Percentiles rank a stretch among this genome's conserved stretches.
These are phyloP conservation scores for Leucoma salicis DNA, from an alignment of 2,888 invertebrate genomes.

Conservation along the genomic window DNA sequence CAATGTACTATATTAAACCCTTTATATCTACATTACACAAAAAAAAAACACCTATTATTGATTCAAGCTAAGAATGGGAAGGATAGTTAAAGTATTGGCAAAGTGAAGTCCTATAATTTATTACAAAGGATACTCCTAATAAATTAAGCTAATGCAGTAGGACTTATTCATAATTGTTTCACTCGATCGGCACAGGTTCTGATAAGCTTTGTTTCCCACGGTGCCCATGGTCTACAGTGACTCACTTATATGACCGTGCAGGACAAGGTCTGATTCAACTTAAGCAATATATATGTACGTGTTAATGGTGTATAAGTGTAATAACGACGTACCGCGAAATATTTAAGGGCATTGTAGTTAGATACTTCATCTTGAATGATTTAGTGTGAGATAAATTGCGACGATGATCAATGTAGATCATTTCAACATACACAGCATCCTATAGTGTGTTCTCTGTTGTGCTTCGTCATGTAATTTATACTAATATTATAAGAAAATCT, in stretches of 20 bases:
- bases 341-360: constrained; percentile 52
- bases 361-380: constrained; percentile 24
- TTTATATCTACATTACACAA: no score
- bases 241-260: constrained; percentile 47
- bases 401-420: background rate
- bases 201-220: constrained; percentile 55
- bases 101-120: constrained; percentile 11
- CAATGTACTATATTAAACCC: no score
- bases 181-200: constrained; percentile 41
- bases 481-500: no score
- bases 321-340: constrained; percentile 36
- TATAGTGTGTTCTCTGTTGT: no score
- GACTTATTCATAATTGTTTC: constrained; percentile 33
- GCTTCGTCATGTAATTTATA: no score
- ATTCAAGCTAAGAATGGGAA: no score
- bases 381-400: constrained; percentile 21
- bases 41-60: no score
- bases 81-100: no score
- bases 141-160: constrained; percentile 21
- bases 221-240: constrained; percentile 49
- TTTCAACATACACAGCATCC: no score
- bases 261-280: constrained; percentile 56
- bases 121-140: constrained; percentile 13
- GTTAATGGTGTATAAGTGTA: constrained; percentile 58
- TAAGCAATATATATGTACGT: constrained; percentile 68